Evolutionary conservation across 2,888 invertebrate species (phyloP).

Genomic region (Zygogramma bicolorata): DNA sequence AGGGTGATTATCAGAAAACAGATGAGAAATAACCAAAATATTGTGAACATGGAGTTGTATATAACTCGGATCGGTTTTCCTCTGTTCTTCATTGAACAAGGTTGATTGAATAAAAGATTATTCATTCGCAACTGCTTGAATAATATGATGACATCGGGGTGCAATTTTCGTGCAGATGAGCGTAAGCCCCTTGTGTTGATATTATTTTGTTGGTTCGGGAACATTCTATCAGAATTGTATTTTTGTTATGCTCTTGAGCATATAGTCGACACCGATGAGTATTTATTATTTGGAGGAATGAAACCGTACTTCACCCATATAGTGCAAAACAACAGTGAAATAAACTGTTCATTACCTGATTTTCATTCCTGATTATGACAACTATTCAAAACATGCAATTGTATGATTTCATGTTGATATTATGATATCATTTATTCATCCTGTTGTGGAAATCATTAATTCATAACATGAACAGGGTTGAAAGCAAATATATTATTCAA

Average conservation of each 20-base stretch:
- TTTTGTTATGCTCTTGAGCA: neutral
- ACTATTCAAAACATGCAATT: neutral
- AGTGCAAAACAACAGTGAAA: too few species aligned
- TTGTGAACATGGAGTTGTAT: neutral
- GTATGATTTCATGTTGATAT: neutral
- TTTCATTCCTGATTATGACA: neutral
- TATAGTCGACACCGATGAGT: neutral
- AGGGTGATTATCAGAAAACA: neutral
- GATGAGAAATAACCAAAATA: neutral
- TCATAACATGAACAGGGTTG: neutral
- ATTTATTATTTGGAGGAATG: too few species aligned
- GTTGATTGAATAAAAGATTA: neutral
- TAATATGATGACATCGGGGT: neutral
- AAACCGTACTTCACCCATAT: neutral
- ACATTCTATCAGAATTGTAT: neutral
- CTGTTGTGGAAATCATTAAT: neutral
- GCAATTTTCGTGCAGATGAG: neutral
- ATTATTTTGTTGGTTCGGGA: neutral
- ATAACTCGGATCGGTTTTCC: neutral
- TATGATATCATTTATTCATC: neutral
- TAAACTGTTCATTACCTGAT: neutral
- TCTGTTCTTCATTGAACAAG: neutral
- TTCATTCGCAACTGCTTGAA: slow-evolving; percentile 1
- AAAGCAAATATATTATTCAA: neutral
- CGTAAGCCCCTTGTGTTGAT: too few species aligned